phyloP scores from a whole-genome alignment of 2,797 vertebrate genomes.

The Gymnodraco acuticeps region DNA sequence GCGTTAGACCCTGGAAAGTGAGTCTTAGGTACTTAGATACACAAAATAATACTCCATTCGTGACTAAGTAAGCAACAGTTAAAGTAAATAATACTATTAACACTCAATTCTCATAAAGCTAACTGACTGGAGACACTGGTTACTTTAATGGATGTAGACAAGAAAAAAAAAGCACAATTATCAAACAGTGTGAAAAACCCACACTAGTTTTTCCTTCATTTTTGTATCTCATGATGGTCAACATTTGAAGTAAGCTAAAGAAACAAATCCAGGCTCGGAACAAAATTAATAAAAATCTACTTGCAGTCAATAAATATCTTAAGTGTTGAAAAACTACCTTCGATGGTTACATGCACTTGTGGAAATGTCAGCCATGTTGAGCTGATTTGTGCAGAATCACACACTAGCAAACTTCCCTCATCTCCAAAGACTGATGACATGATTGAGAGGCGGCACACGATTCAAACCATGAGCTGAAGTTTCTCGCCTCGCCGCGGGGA shows the following conservation, averaged over 20 bases:
- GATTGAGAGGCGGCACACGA: conserved; percentile 69
- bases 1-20: not conserved
- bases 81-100: not conserved
- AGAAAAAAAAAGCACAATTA: not conserved
- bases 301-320: not conserved
- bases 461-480: conserved; percentile 34
- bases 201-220: too few species aligned
- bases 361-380: not conserved
- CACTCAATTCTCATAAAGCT: not conserved
- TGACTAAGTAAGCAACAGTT: not conserved
- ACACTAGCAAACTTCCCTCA: conserved; percentile 17
- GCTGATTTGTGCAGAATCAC: conserved; percentile 15
- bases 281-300: too few species aligned
- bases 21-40: not conserved
- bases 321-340: not conserved
- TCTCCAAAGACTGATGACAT: conserved; percentile 62
- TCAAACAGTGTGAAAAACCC: not conserved
- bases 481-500: conserved; percentile 54
- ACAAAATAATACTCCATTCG: not conserved
- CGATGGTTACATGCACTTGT: not conserved
- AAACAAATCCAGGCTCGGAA: not conserved
- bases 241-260: not conserved
- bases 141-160: not conserved
- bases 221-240: not conserved
- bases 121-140: not conserved